phyloP scores from a whole-genome alignment of 2,888 invertebrate genomes.

The Pterobdella sp. region DNA sequence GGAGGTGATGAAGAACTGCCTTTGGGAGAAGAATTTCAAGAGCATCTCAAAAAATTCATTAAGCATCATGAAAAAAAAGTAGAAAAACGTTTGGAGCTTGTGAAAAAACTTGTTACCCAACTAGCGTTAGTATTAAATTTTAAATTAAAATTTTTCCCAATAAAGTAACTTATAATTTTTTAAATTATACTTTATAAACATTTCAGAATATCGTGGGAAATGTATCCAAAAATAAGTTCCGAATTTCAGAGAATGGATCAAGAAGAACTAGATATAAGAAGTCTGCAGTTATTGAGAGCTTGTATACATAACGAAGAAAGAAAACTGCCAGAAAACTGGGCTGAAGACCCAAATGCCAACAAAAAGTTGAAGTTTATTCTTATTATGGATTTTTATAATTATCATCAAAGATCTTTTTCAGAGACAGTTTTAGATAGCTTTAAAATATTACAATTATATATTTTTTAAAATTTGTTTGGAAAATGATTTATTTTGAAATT shows the following conservation, averaged over 20 bases:
- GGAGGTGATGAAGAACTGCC: constrained; percentile 50
- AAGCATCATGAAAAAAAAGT: constrained; percentile 45
- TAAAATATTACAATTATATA: no score
- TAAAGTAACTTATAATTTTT: no score
- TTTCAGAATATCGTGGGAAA: constrained; percentile 35
- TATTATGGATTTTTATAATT: no score
- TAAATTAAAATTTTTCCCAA: no score
- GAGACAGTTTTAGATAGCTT: no score
- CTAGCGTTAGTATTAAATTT: constrained; percentile 43
- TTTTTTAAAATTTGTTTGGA: no score
- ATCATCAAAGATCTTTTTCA: no score
- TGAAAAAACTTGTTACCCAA: constrained; percentile 46
- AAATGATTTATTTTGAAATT: no score
- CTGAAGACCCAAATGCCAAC: constrained; percentile 36
- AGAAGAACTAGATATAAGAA: constrained; percentile 50
- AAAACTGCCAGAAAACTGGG: constrained; percentile 47
- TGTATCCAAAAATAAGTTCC: constrained; percentile 30
- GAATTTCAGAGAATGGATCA: constrained; percentile 43
- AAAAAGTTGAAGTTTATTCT: constrained; percentile 28
- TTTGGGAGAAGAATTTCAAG: constrained; percentile 50
- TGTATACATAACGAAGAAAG: constrained; percentile 50
- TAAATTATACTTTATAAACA: neutral
- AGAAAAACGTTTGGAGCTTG: constrained; percentile 42
- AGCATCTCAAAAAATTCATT: constrained; percentile 45
- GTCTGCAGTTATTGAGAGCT: constrained; percentile 48